Evolutionary conservation across 2,113 vertebrate species (phyloP).

Genomic region (Chroicocephalus ridibundus): DNA sequence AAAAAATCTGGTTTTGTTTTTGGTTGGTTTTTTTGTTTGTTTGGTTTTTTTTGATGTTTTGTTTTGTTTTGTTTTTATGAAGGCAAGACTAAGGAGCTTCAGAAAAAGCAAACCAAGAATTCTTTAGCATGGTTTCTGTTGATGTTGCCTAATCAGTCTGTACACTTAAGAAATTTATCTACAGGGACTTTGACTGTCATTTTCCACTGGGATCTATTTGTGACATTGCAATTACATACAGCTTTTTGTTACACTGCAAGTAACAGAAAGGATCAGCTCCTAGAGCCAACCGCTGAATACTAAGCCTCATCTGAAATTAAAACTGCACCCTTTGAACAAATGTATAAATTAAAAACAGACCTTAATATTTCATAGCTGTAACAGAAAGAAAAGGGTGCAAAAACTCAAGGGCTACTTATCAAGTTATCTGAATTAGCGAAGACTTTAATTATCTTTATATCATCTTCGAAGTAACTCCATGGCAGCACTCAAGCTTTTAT

Average conservation of each 20-base stretch:
- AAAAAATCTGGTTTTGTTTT: background rate
- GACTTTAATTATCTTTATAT: background rate
- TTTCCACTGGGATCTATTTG: slow-evolving; percentile 17
- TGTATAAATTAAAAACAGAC: background rate
- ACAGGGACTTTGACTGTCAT: background rate
- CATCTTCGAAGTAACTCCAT: background rate
- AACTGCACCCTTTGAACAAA: background rate
- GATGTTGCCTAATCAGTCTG: background rate
- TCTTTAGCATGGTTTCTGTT: background rate
- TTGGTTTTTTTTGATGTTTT: too few species aligned
- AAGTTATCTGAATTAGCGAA: background rate
- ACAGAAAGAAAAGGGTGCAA: background rate
- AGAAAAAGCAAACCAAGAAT: background rate
- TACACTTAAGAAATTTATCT: background rate
- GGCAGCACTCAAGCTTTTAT: background rate
- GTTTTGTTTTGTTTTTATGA: background rate
- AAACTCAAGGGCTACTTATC: background rate
- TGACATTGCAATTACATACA: background rate
- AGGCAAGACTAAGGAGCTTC: background rate
- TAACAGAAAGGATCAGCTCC: background rate
- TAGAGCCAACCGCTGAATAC: background rate
- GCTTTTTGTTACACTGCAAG: background rate
- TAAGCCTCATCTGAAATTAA: background rate
- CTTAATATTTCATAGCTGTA: background rate
- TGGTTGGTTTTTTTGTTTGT: background rate